Evolutionary conservation across 1,140 invertebrate genomes (phyloP), one percentile per base, ranked within the genome.

Genomic region (Orius laevigatus): DNA sequence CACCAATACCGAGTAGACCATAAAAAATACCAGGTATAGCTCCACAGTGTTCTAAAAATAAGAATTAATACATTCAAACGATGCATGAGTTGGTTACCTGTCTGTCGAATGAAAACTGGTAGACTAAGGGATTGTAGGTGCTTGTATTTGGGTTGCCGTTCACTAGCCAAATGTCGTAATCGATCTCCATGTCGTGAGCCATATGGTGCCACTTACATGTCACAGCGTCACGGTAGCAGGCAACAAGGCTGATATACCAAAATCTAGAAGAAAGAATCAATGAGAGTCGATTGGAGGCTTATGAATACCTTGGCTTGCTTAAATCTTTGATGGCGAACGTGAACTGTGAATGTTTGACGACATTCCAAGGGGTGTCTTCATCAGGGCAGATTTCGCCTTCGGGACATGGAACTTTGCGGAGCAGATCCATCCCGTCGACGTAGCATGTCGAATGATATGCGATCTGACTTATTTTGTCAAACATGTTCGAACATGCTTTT

Each of bases 51-150:
- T 90, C 67, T 79, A 65, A 41, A 69, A 60, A 43, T 53, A 14
- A 42, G 18, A 25, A 12, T 33, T 4, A 12, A 51, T 43, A 16
- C n/a, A n/a, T n/a, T n/a, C n/a, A n/a, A n/a, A n/a, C n/a, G n/a
- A n/a, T n/a, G 25, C 8, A 15, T 15, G 10, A 19, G 5, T 19
- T 31, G 47, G 44, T 53, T 56, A 72, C 71, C 62, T 93, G 88
- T 62, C 81, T 75, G 63, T 98, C 92, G 68, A 93, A 96, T 2
- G 91, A 95, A 64, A 95, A 96, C 63, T 98, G 91, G 68, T 91
- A 92, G 51, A 87, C 79, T 57, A 96, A 74, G 49, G 81, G 82
- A 64, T 88, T 92, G 53, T 79, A 79, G 16, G 76, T 72, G 48
- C 79, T 84, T 51, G 73, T 70, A 58, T 88, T 85, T 0, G 93